Base-by-base conservation (phyloP, 1,140 invertebrate genomes). In the Drosophila biarmipes region DNA sequence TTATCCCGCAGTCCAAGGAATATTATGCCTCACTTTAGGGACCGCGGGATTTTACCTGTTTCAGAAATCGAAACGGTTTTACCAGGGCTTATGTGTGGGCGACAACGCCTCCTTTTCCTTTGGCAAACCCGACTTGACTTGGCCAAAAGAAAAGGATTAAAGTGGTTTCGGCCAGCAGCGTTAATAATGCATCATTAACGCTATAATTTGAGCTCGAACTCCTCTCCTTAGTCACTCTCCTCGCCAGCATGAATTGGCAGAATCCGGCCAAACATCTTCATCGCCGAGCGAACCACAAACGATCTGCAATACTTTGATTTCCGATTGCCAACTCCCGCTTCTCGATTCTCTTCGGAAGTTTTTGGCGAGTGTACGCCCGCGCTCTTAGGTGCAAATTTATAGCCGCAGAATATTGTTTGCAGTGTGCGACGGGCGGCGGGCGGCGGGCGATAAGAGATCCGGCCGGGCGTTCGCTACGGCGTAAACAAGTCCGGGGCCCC, bases 101-200 rank as follows among this genome's bases (percentile, higher is more conserved):
- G 67, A 40, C 55, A 75, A 75, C 85, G 79, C 84, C 79, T 56
- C 46, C 37, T 54, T 52, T 53, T 56, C 52, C 40, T 46, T 53
- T 21, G 31, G 48, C 55, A 48, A 48, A 29, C 46, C 66, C 75
- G 73, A 78, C 74, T 90, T 84, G 76, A 63, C 66, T 67, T 61
- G 58, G 11, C 46, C 59, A 71, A 57, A 19, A 38, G 19, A 48
- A 85, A 86, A 86, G 78, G 82, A 87, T 87, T 86, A 82, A 78
- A 69, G 57, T 79, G 82, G 68, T 55, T 63, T 73, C 67, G 80
- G 71, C 57, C 72, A 80, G 90, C 90, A 84, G 90, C 90, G 82
- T 91, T 91, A 91, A 91, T 91, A 90, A 91, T 91, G 90, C 90
- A 91, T 91, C 86, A 91, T 91, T 91, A 91, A 91, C 90, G 90